Conservation (phyloP, 1,140 invertebrate genomes). For the Metopolophium dirhodum region DNA sequence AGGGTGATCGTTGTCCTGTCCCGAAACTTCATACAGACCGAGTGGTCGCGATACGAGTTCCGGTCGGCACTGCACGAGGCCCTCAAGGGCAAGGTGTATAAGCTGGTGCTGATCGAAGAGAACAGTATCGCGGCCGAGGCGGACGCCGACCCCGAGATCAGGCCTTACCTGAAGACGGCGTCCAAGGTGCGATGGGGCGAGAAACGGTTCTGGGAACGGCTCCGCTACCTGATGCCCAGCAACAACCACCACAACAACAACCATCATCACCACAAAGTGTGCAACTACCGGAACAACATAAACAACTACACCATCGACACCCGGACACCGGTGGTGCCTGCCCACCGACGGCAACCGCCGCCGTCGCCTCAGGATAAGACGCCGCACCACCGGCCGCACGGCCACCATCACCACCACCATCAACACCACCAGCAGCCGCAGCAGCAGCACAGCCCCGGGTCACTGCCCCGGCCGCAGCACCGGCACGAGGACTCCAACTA, state of each 20-base stretch:
- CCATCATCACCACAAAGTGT: conserved; percentile 65
- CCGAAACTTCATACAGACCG: conserved; percentile 83
- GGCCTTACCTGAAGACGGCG: conserved; percentile 85
- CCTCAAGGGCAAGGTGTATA: conserved; percentile 80
- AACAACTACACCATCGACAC: conserved; percentile 79
- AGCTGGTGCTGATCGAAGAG: conserved; percentile 86
- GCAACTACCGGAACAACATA: conserved; percentile 72
- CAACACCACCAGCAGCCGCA: conserved; percentile 64
- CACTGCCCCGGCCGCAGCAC: conserved; percentile 55
- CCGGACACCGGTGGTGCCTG: conserved; percentile 64
- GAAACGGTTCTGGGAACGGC: conserved; percentile 89
- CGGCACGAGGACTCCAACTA: conserved; percentile 64
- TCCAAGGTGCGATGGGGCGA: conserved; percentile 86
- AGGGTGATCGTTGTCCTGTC: conserved; percentile 81
- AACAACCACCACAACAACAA: conserved; percentile 66
- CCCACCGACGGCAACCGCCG: conserved; percentile 65
- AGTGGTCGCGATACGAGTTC: conserved; percentile 85
- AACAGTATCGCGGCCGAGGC: conserved; percentile 78
- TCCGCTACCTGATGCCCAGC: conserved; percentile 86
- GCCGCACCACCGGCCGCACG: conserved; percentile 59
- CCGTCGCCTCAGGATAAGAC: conserved; percentile 63
- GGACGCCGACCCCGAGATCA: conserved; percentile 84
- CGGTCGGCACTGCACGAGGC: conserved; percentile 85
- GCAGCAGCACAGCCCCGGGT: conserved; percentile 64
- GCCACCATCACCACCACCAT: not conserved